A percentile compares a stretch with the other conserved stretches of the same genome.
Evolutionary conservation across 2,888 invertebrate genomes (phyloP).

Genomic region (Gymnoscelis rufifasciata): DNA sequence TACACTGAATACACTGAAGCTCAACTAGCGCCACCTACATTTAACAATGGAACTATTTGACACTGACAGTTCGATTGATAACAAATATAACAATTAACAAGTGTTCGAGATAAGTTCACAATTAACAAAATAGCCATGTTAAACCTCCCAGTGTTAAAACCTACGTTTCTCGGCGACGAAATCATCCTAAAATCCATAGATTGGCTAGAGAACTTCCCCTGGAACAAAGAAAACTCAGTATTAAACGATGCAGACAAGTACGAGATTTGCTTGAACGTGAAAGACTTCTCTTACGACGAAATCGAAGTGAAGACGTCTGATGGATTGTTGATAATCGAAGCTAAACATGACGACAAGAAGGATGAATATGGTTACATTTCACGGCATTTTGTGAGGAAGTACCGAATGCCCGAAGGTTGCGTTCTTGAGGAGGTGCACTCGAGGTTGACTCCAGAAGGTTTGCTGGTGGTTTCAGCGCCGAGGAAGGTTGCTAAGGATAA

Average conservation of each 20-base stretch:
- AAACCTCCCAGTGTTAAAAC: constrained; percentile 26
- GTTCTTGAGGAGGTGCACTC: constrained; percentile 46
- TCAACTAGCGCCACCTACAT: constrained; percentile 33
- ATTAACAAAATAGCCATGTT: constrained; percentile 18
- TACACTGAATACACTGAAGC: too few species aligned
- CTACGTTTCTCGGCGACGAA: constrained; percentile 54
- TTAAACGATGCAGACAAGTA: constrained; percentile 46
- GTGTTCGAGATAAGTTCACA: constrained; percentile 14
- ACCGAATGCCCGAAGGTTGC: constrained; percentile 50
- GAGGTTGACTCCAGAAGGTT: constrained; percentile 47
- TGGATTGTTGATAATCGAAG: constrained; percentile 52
- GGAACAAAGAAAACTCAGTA: constrained; percentile 49
- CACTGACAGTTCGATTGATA: constrained; percentile 23
- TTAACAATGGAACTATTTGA: constrained; percentile 22
- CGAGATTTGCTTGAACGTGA: constrained; percentile 49
- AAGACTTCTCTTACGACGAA: constrained; percentile 53
- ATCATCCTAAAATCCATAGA: constrained; percentile 56
- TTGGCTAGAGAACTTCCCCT: constrained; percentile 60
- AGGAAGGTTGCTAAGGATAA: constrained; percentile 44
- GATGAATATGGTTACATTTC: constrained; percentile 55
- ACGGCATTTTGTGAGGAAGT: constrained; percentile 52
- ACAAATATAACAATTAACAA: constrained; percentile 14
- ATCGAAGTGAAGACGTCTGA: constrained; percentile 47
- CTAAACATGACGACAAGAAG: constrained; percentile 56
- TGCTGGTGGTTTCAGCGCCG: constrained; percentile 47